Evolutionary conservation across 2,888 invertebrate species (phyloP).

Genomic region (Diachrysia chrysitis): DNA sequence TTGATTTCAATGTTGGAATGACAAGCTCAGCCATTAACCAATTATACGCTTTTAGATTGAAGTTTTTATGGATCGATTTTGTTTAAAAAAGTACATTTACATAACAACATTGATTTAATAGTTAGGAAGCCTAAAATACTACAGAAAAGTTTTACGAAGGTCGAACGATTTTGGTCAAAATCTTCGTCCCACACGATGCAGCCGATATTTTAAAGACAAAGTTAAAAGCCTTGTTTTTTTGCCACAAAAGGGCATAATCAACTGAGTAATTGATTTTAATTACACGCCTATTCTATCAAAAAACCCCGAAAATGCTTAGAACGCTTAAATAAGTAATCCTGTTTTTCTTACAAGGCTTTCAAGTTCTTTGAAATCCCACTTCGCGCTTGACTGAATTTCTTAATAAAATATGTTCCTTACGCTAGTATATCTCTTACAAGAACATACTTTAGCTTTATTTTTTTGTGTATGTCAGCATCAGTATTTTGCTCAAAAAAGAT

Average conservation of each 20-base stretch:
- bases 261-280: conserved; percentile 28
- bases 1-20: background rate
- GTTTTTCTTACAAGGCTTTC: conserved; percentile 59
- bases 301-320: conserved; percentile 22
- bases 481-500: conserved; percentile 12
- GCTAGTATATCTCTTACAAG: conserved; percentile 32
- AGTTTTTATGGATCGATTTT: conserved; percentile 10
- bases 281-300: conserved; percentile 26
- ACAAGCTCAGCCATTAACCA: conserved; percentile 5
- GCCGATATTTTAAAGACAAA: conserved; percentile 20
- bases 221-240: conserved; percentile 23
- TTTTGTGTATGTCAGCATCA: conserved; percentile 11
- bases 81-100: background rate
- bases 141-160: conserved; percentile 24
- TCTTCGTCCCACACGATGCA: conserved; percentile 39
- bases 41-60: background rate
- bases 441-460: conserved; percentile 26
- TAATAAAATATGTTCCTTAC: conserved; percentile 60
- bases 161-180: conserved; percentile 19
- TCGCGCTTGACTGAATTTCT: conserved; percentile 66
- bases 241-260: conserved; percentile 30
- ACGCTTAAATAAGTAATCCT: conserved; percentile 56
- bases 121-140: conserved; percentile 10
- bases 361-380: conserved; percentile 63
- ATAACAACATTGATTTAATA: background rate